Base-by-base conservation (phyloP, 2,113 vertebrate genomes). In the Piprites chloris region DNA sequence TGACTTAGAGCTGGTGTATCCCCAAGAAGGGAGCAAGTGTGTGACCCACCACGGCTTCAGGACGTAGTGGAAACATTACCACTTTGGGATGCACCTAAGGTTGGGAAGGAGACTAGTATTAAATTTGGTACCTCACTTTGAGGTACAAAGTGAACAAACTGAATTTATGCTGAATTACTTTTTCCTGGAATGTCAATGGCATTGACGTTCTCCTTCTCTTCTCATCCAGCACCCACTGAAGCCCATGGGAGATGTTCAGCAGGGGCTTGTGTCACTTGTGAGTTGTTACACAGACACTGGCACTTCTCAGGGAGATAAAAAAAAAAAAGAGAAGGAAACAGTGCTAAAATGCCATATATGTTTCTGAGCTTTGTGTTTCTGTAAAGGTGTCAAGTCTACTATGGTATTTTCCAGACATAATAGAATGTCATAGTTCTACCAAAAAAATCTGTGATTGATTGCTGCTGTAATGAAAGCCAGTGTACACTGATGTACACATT, bases 361-460 rank as follows among this genome's bases (percentile, higher is more conserved):
- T 95, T 96, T 94, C 85, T 67, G 83, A 39, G 55, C 59, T 96
- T 93, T 76, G 35, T 88, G 33, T 93, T 97, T 96, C 75, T 50
- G 12, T 86, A 94, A 95, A 95, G 53, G 63, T 95, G 79, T 93
- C 87, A 80, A 39, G 67, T 91, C 9, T 58, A 87, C 87, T 42
- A 23, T 90, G 88, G 46, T 87, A 87, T 86, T 97, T 95, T 95
- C 62, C 61, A 88, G 59, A 52, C 89, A 22, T 92, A 95, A 91
- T 94, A 91, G 95, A 94, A 93, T 95, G 89, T 93, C 88, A 85
- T 72, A 80, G 88, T 77, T 74, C 26, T 84, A 55, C 67, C 91
- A 92, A 69, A 94, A 94, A 94, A 69, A 65, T 46, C 30, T 84
- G 50, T 85, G 95, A 92, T 92, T 95, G 85, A 93, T 96, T 95